Evolutionary conservation across 2,797 vertebrate species (phyloP), one percentile per base, ranked within the genome.

Genomic region (Malurus splendens): DNA sequence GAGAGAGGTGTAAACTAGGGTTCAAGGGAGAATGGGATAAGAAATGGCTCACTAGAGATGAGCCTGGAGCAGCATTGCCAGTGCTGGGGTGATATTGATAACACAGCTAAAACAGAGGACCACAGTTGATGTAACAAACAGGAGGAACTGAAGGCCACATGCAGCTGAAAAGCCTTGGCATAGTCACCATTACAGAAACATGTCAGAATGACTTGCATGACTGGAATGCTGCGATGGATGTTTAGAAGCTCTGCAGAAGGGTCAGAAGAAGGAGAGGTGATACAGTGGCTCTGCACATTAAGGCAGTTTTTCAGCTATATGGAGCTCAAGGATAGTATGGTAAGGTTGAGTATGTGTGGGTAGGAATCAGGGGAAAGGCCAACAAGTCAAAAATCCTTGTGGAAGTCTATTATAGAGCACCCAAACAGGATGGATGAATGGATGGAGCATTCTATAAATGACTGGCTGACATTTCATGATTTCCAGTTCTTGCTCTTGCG

Each of bases 51-150:
- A 24, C 18, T 38, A 24, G 30, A 28, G 13, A 44, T 28, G n/a
- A 70, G 23, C 3, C 18, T 2, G 0, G 6, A 11, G 10, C 10
- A 66, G 39, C 32, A 36, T 3, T 3, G 4, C 4, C 5, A 44
- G 13, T 3, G 2, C 14, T 50, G 36, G 10, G 9, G 3, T 70
- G 23, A 62, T 42, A 70, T 0, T 6, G 14, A 0, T 17, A 62
- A 23, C 18, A 36, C 22, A 44, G 38, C 15, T 51, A 36, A 55
- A 42, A 25, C 15, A 54, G 22, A 22, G 10, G 20, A 33, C 18
- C 17, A 32, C 18, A 55, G n/a, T 0, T 50, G 13, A 10, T 3
- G 3, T 48, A 76, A 55, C 41, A 61, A 61, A 55, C 27, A 55
- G 10, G 8, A 55, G n/a, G 15, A 36, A 42, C 12, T 23, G n/a